These are phyloP conservation scores for Eudyptes chrysolophus DNA, from an alignment of 2,113 vertebrate genomes.

Conservation along the genomic window DNA sequence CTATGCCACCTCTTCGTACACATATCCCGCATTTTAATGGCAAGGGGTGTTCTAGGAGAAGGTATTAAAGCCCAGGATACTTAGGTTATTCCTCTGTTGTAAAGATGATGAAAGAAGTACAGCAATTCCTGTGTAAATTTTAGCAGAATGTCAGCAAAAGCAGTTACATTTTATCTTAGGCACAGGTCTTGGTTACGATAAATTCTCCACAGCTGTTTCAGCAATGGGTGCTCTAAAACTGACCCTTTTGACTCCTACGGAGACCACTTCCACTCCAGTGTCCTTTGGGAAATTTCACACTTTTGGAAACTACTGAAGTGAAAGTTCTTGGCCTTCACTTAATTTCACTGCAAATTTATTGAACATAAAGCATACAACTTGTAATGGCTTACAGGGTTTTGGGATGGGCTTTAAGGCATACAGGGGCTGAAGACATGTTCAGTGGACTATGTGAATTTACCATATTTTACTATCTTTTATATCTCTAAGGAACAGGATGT, in stretches of 20 bases:
- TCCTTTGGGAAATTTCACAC: slow-evolving; percentile 25
- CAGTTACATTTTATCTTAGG: neutral
- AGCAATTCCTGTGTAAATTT: neutral
- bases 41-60: neutral
- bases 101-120: neutral
- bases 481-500: neutral
- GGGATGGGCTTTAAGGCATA: neutral
- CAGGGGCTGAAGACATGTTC: neutral
- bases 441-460: neutral
- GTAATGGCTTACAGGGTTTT: neutral
- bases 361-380: neutral
- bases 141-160: slow-evolving; percentile 1
- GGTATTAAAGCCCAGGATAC: neutral
- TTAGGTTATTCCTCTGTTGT: neutral
- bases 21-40: neutral
- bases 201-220: neutral
- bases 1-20: neutral
- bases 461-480: neutral
- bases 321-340: neutral
- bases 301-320: slow-evolving; percentile 19
- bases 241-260: neutral
- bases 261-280: neutral
- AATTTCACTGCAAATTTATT: neutral
- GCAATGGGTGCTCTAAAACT: neutral
- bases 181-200: neutral